Base-by-base conservation (phyloP, 2,113 vertebrate genomes). In the Rynchops niger region DNA sequence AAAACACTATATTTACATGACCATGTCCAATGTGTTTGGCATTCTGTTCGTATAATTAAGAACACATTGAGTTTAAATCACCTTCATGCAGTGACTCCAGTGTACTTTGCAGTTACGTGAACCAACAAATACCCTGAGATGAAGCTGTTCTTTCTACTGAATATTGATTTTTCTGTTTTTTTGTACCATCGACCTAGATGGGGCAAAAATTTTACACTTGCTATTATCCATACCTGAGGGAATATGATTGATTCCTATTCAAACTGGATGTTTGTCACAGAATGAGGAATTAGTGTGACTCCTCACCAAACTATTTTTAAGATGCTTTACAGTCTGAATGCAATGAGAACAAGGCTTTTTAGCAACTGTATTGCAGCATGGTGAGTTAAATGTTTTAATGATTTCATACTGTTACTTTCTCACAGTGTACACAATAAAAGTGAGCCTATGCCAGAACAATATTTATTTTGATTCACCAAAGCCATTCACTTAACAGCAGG, bases 381-480 rank as follows among this genome's bases (percentile, higher is more conserved):
- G 71, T 90, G 76, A 78, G 73, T 90, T 92, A 95, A 95, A 91
- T 80, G 79, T 83, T 95, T 81, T 90, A 94, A 88, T 71, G 88
- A 93, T 95, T 95, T 95, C 88, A 82, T 88, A 95, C 71, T 86
- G 82, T 81, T 96, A 47, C 42, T 90, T 94, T 90, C 72, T 90
- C 29, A 84, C 38, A 58, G 29, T 47, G 29, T 55, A 77, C 71
- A 92, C 71, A 93, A 96, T 93, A 91, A 92, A 94, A 90, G 50
- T 55, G 32, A 96, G 16, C 62, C 56, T 78, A 34, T 71, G 82
- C 87, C 87, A 96, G 87, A 87, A 74, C 61, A 94, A 80, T 95
- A 96, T 95, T 96, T 94, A 96, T 97, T 93, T 96, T 97, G 55
- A 84, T 96, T 81, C 79, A 83, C 53, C 38, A 74, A 82, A 93